Evolutionary conservation across 2,888 invertebrate species (phyloP).

Genomic region (Pollenia amentaria): DNA sequence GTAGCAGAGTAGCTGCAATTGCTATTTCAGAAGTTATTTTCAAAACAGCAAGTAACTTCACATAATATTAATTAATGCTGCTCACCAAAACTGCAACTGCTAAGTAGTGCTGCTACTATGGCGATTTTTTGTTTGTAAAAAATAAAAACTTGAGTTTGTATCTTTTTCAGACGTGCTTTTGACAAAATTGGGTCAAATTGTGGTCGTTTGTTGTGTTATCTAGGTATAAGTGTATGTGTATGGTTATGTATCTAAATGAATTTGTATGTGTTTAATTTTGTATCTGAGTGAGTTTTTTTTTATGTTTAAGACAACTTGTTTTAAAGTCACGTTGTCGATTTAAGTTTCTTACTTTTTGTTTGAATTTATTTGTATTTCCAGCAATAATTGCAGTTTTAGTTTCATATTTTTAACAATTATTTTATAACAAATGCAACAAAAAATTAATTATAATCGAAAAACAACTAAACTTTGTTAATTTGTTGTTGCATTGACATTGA

Average conservation of each 20-base stretch:
- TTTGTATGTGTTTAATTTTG: not conserved
- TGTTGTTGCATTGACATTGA: constrained; percentile 54
- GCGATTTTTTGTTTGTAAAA: constrained; percentile 27
- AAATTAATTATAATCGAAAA: not conserved
- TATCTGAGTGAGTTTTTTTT: not conserved
- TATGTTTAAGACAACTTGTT: constrained; percentile 42
- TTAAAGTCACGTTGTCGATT: constrained; percentile 60
- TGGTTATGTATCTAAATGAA: constrained; percentile 10
- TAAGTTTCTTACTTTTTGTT: constrained; percentile 42
- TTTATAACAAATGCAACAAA: constrained; percentile 12
- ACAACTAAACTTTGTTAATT: not conserved
- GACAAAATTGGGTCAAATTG: constrained; percentile 72
- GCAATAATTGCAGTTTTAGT: constrained; percentile 42
- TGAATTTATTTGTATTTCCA: not conserved
- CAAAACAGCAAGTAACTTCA: not conserved
- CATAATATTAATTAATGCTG: not conserved
- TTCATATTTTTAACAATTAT: constrained; percentile 28
- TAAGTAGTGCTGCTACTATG: not conserved
- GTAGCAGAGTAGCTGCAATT: not conserved
- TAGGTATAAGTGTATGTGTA: not conserved
- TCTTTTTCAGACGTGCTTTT: constrained; percentile 67
- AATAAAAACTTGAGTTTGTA: constrained; percentile 46
- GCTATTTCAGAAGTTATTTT: not conserved
- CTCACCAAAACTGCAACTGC: not conserved
- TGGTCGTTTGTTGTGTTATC: constrained; percentile 39